Evolutionary conservation across 2,797 vertebrate genomes (phyloP).

Genomic region (Protonibea diacanthus): DNA sequence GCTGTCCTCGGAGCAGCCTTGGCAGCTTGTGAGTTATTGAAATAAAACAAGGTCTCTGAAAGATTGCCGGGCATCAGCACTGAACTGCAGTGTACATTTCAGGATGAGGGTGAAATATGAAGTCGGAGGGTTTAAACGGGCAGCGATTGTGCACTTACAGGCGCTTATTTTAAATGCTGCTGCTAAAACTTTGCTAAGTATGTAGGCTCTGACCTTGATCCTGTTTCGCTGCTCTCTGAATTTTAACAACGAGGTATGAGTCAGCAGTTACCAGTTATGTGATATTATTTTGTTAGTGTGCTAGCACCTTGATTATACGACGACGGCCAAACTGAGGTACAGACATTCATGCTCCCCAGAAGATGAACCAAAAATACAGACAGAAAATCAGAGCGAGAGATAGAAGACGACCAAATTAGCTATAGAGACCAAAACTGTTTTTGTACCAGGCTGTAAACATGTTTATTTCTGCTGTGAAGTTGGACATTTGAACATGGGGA

Average conservation of each 20-base stretch:
- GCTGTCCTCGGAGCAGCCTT: constrained; percentile 20
- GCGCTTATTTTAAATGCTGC: background rate
- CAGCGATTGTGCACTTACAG: constrained; percentile 2
- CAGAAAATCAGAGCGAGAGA: too few species aligned
- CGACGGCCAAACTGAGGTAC: fast-evolving
- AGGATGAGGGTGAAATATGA: background rate
- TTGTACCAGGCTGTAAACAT: too few species aligned
- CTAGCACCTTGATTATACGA: background rate
- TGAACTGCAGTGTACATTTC: background rate
- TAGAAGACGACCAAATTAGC: too few species aligned
- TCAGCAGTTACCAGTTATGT: background rate
- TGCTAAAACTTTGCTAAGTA: background rate
- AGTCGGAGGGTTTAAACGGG: background rate
- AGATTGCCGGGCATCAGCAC: background rate
- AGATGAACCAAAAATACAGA: too few species aligned
- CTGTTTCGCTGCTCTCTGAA: background rate
- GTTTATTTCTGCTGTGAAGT: too few species aligned
- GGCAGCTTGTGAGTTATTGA: constrained; percentile 46
- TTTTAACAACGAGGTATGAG: background rate
- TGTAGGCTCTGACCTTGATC: background rate
- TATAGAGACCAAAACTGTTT: too few species aligned
- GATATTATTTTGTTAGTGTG: background rate
- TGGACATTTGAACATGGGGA: too few species aligned
- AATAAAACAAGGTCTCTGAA: constrained; percentile 33
- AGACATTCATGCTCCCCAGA: background rate